Evolutionary conservation across 2,113 vertebrate genomes (phyloP), one percentile per base, ranked within the genome.

Genomic region (Pithys albifrons): DNA sequence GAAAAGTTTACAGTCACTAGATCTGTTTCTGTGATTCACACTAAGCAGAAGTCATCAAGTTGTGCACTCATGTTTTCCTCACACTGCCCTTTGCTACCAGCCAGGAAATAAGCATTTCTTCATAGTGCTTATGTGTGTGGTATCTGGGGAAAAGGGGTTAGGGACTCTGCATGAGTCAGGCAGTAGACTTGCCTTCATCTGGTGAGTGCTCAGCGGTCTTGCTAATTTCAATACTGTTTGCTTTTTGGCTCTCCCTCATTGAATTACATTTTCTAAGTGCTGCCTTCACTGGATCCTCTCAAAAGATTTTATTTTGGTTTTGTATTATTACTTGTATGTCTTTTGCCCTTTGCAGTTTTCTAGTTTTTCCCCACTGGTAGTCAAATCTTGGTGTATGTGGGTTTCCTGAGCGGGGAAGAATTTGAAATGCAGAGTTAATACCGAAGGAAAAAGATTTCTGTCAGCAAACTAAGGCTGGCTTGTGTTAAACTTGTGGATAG

Each of bases 61-160:
- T 96, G 92, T 90, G 93, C 92, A 92, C 90, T 95, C 95, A 94
- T 72, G 88, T 18, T 91, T 95, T 97, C 91, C 91, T 91, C 61
- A 49, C 39, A 35, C 55, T 78, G 76, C 51, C 78, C 72, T 96
- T 96, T 94, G 39, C 82, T 74, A 23, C 48, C 12, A 24, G 86
- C 79, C 96, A 86, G 92, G 95, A 95, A 97, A 78, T 91, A 57
- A 57, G 9, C 51, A 15, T 92, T 89, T 84, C 69, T 88, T 84
- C 76, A 67, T 48, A 87, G 24, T 25, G 19, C 29, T 19, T 55
- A 7, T 84, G 48, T 74, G 29, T 74, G 19, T 76, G 6, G 17
- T 76, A 43, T 58, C 74, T 77, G 23, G 55, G 37, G 71, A 20
- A 83, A 54, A 43, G 58, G 46, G n/a, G 43, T 93, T 80, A 58